phyloP scores from a whole-genome alignment of 2,888 invertebrate genomes.

The Lasioglossum morio region DNA sequence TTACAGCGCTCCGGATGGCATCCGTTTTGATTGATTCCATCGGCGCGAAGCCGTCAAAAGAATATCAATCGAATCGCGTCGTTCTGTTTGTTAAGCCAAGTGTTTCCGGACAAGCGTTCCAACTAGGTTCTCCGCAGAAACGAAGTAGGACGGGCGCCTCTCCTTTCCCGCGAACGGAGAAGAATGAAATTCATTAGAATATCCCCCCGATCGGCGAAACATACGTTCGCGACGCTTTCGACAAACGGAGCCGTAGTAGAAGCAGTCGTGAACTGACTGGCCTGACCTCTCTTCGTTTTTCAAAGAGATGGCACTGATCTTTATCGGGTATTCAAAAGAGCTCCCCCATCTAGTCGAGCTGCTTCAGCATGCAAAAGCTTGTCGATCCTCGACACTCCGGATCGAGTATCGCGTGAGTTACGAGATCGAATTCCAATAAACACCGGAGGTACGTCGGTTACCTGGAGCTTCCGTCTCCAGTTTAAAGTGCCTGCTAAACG shows the following conservation, averaged over 20 bases:
- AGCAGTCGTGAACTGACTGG: background rate
- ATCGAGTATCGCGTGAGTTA: slow-evolving; percentile 41
- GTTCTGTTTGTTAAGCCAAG: background rate
- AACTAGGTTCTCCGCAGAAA: background rate
- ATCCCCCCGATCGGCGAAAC: background rate
- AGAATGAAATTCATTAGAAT: slow-evolving; percentile 41
- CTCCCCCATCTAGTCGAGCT: background rate
- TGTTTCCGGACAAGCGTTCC: background rate
- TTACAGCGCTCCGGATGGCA: background rate
- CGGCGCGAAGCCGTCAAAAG: background rate
- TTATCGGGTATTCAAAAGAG: slow-evolving; percentile 68
- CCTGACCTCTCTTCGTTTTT: slow-evolving; percentile 22
- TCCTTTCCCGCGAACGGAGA: background rate
- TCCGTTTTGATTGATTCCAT: background rate
- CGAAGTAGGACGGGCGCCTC: no score
- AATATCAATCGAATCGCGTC: background rate
- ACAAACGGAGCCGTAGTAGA: background rate
- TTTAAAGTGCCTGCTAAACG: slow-evolving; percentile 23
- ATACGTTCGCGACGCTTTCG: background rate
- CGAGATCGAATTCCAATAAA: slow-evolving; percentile 51
- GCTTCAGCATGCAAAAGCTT: slow-evolving; percentile 22
- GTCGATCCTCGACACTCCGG: slow-evolving; percentile 26
- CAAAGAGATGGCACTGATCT: slow-evolving; percentile 53
- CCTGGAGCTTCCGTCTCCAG: background rate
- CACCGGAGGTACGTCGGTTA: slow-evolving; percentile 8